Evolutionary conservation across 2,113 vertebrate genomes (phyloP), one percentile per base, ranked within the genome.

Genomic region (Mobula birostris): DNA sequence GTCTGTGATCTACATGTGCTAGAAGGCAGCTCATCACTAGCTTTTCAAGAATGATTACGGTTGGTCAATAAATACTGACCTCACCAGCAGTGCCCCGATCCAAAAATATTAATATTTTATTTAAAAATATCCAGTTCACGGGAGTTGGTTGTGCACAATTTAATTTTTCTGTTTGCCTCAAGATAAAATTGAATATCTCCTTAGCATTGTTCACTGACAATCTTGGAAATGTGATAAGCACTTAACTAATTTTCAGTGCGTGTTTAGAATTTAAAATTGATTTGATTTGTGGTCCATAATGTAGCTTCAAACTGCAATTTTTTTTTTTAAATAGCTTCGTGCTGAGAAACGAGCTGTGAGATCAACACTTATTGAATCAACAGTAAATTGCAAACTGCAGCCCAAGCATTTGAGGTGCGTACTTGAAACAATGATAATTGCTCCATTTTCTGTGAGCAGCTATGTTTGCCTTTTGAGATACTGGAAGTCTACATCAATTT

Each of bases 291-390:
- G 14, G 19, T n/a, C 6, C 5, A 7, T 90, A 78, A 87, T 21
- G 94, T 1, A 29, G 40, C 94, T 94, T 48, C 78, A 94, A 3
- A 61, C 63, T 63, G 94, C 29, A 88, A 24, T 95, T 21, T 66
- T 29, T 95, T 95, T 2, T 61, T 95, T 79, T 82, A 32, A 29
- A 40, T 95, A 97, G 97, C 95, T 97, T 94, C 95, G 96, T 94
- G 97, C 96, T 95, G 97, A 97, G 95, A 97, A 96, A 94, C 97
- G 97, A 95, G 91, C 91, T 56, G 97, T 95, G 0, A 96, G 95
- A 94, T 96, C 97, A 94, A 97, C 97, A 92, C 95, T 97, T n/a
- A 97, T 97, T 87, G 97, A 97, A 94, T 96, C 97, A 2, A 96
- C 96, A 94, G 95, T 97, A 95, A 97, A 97, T 56, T 93, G 68